Evolutionary conservation across 2,113 vertebrate genomes (phyloP).

Genomic region (Oreocharis arfaki): DNA sequence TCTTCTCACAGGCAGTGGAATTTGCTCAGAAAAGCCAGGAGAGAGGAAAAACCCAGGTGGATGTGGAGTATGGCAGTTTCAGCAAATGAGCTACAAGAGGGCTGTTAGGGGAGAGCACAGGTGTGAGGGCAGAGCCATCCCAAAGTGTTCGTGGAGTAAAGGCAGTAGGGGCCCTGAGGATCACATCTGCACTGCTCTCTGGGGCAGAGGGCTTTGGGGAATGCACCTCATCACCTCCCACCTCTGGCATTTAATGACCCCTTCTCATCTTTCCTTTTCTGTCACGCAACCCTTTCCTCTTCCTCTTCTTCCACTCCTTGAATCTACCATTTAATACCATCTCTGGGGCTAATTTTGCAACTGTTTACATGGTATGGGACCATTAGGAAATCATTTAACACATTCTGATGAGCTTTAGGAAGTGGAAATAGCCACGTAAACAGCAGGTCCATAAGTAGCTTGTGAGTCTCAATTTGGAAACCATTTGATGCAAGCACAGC

Average conservation of each 20-base stretch:
- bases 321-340: neutral
- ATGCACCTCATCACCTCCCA: neutral
- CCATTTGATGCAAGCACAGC: neutral
- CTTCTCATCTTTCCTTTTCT: neutral
- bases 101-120: accelerated
- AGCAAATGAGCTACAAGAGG: neutral
- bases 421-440: neutral
- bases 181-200: neutral
- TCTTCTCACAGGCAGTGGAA: neutral
- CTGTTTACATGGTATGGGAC: neutral
- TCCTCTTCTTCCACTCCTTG: neutral
- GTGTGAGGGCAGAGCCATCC: neutral
- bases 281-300: neutral
- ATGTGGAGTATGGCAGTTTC: neutral
- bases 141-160: neutral
- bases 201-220: neutral
- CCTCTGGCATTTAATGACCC: neutral
- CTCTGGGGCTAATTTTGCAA: neutral
- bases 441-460: neutral
- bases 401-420: neutral
- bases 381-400: neutral
- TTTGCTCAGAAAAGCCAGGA: neutral
- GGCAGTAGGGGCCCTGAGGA: neutral
- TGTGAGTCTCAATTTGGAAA: neutral
- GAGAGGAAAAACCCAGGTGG: neutral